Evolutionary conservation across 2,797 vertebrate species (phyloP), one percentile per base, ranked within the genome.

Genomic region (Hydrolagus colliei): DNA sequence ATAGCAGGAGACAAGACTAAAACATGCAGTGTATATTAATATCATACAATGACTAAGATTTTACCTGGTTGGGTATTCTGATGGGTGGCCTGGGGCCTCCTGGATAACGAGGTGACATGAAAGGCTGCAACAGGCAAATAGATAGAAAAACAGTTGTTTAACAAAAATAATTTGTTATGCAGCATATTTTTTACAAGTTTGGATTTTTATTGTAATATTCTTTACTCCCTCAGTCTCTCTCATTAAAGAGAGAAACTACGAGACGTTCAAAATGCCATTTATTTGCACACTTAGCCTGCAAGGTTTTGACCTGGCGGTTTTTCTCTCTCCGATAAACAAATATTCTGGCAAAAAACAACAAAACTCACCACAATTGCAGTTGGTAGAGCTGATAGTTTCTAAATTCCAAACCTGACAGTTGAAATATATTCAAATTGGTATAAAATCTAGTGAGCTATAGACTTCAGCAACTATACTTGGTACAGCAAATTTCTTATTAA

Each of bases 21-120:
- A 67, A 12, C 41, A 14, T 32, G 27, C 2, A 20, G 18, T 61
- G 20, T 61, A 27, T 74, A 18, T 35, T 84, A 10, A 63, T 63
- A 65, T 80, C 13, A 79, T 35, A 32, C 65, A 41, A 41, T 18
- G 27, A 84, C 67, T 71, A 71, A 18, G 41, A 35, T 84, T 84
- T 84, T 93, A 96, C 97, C 97, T 99, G 98, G 89, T 96, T 97
- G 82, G 97, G 97, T 96, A 99, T 97, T 94, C 97, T 96, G 92
- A 98, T 91, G 84, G 96, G 95, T 87, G 95, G 96, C 92, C 98
- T 94, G 89, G 98, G 97, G 90, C 97, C 97, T 91, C 97, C 97
- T 16, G 98, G 96, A 92, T 98, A 98, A 87, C 98, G 96, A 88
- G 98, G 97, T 88, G 98, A 99, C 97, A 99, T 98, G 90, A 99